Percentiles rank a stretch among this genome's conserved stretches.
Conservation (phyloP, 2,888 invertebrate species). For the Melolontha melolontha region DNA sequence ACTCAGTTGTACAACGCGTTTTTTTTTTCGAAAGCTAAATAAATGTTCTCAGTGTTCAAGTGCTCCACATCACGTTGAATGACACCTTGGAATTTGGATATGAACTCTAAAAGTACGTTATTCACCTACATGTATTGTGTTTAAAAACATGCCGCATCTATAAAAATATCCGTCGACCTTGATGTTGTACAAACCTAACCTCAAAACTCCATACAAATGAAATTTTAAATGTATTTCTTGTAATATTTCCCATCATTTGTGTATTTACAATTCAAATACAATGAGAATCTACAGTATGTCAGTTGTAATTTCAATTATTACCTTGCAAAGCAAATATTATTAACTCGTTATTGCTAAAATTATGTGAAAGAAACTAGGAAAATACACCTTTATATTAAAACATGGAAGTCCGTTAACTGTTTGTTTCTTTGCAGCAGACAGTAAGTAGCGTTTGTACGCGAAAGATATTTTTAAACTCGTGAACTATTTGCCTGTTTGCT, state of each 20-base stretch:
- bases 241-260: no score
- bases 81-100: conserved; percentile 55
- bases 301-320: no score
- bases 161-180: conserved; percentile 32
- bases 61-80: conserved; percentile 48
- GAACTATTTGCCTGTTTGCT: conserved; percentile 63
- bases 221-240: no score
- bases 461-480: conserved; percentile 63
- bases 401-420: conserved; percentile 15
- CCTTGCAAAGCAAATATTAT: no score
- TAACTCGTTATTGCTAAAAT: background rate
- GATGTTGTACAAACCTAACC: conserved; percentile 16
- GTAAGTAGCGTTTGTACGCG: conserved; percentile 48
- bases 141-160: conserved; percentile 18
- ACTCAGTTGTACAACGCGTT: conserved; percentile 53
- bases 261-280: no score
- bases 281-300: no score
- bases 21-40: conserved; percentile 55
- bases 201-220: conserved; percentile 4
- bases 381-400: conserved; percentile 8
- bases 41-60: conserved; percentile 55
- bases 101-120: conserved; percentile 55
- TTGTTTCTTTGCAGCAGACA: conserved; percentile 30
- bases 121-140: conserved; percentile 8
- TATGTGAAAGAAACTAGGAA: no score